Conservation (phyloP, 1,140 invertebrate genomes). For the Orius laevigatus region DNA sequence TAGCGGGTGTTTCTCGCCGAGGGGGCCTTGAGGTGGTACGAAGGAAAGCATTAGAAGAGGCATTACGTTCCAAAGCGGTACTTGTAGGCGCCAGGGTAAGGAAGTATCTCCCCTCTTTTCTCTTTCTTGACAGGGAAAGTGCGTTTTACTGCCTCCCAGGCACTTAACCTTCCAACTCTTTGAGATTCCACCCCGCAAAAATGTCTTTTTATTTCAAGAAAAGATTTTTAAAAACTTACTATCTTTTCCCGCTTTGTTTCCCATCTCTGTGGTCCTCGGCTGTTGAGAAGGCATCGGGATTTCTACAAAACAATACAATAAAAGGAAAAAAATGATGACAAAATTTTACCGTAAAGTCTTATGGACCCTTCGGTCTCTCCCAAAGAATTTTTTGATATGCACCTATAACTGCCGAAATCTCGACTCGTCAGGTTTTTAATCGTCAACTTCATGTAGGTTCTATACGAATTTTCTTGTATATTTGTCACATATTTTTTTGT, state of each 20-base stretch:
- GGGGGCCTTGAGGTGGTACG: neutral
- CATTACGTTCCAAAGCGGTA: constrained; percentile 4
- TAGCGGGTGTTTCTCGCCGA: neutral
- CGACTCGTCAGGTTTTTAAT: constrained; percentile 56
- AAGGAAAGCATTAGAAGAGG: constrained; percentile 3
- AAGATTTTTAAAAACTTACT: constrained; percentile 33
- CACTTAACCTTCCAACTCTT: constrained; percentile 9
- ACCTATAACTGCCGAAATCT: constrained; percentile 72
- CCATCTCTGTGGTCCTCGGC: constrained; percentile 47
- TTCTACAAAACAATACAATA: constrained; percentile 33
- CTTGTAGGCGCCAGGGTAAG: neutral
- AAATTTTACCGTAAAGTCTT: constrained; percentile 68
- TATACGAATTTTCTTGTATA: constrained; percentile 63
- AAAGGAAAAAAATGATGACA: neutral
- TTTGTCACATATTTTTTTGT: constrained; percentile 65
- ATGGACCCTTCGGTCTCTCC: constrained; percentile 85
- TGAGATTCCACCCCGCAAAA: neutral
- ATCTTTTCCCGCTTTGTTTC: constrained; percentile 43
- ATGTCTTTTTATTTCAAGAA: neutral
- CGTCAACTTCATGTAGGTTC: constrained; percentile 69
- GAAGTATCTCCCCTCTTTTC: neutral
- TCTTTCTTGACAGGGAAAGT: neutral
- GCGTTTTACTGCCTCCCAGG: constrained; percentile 6
- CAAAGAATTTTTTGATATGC: constrained; percentile 83
- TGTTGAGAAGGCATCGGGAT: constrained; percentile 46